These are phyloP conservation scores for Ciona savignyi DNA, from an alignment of 23 tunicate species.

Conservation along the genomic window DNA sequence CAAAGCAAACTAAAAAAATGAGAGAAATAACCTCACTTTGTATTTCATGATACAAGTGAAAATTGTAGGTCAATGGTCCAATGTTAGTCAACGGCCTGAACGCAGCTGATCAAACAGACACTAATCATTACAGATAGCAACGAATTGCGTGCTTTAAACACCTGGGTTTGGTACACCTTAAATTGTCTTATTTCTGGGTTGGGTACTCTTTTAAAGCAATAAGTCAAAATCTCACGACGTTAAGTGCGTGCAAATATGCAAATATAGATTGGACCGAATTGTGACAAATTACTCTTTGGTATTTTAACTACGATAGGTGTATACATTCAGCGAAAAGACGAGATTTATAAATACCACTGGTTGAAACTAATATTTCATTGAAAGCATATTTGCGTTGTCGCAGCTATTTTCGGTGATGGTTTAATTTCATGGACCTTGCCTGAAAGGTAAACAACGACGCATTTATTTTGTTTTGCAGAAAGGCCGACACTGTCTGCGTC, in stretches of 20 bases:
- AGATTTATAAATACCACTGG: too few species aligned
- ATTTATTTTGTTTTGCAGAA: slow-evolving; percentile 35
- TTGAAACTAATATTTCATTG: too few species aligned
- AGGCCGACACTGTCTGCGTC: slow-evolving; percentile 50
- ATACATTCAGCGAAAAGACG: neutral
- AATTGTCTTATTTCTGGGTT: slow-evolving; percentile 1
- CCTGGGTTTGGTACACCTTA: neutral
- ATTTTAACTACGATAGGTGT: neutral
- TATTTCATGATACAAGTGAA: too few species aligned
- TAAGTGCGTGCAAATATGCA: neutral
- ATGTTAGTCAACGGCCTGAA: neutral
- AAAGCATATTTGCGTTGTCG: too few species aligned
- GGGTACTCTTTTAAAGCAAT: neutral
- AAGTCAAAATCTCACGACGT: neutral
- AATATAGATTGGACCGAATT: neutral
- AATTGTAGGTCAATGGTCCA: neutral
- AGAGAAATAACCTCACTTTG: too few species aligned
- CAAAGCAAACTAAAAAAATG: too few species aligned
- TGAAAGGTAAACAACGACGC: neutral
- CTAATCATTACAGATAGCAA: neutral
- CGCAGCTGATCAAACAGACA: slow-evolving; percentile 1
- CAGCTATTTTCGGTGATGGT: too few species aligned
- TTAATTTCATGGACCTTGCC: too few species aligned
- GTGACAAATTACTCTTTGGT: neutral
- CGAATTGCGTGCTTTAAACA: neutral